These are phyloP conservation scores for Anoplophora glabripennis DNA, from an alignment of 1,140 invertebrate genomes.

Conservation along the genomic window DNA sequence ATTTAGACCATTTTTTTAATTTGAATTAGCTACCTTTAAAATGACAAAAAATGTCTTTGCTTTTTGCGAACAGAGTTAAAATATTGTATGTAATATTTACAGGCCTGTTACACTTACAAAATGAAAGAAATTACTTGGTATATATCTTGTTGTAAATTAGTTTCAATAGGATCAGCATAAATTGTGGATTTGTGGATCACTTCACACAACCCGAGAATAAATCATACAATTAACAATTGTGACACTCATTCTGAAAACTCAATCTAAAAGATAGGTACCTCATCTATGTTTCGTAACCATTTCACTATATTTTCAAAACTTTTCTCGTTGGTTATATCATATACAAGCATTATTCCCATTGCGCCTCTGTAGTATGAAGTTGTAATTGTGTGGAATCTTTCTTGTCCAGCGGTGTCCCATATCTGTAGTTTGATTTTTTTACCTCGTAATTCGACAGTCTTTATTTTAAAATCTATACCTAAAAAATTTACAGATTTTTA, in stretches of 20 bases:
- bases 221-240: not conserved
- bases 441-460: conserved; percentile 94
- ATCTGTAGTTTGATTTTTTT: conserved; percentile 99
- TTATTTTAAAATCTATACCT: conserved; percentile 99
- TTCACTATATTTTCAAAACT: conserved; percentile 98
- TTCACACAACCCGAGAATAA: no score
- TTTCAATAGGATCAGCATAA: no score
- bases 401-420: conserved; percentile 96
- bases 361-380: conserved; percentile 96
- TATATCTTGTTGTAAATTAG: no score
- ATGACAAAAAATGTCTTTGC: no score
- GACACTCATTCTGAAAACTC: not conserved
- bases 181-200: no score
- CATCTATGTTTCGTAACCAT: conserved; percentile 97
- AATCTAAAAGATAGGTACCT: conserved; percentile 57
- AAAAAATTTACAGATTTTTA: conserved; percentile 37
- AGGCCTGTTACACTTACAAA: no score
- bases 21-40: no score
- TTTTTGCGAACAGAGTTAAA: no score
- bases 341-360: conserved; percentile 98
- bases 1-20: no score
- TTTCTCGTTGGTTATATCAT: conserved; percentile 97
- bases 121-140: no score
- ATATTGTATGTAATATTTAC: no score
- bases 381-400: conserved; percentile 95